phyloP scores from a whole-genome alignment of 2,113 vertebrate species.

The Indicator maculatus region DNA sequence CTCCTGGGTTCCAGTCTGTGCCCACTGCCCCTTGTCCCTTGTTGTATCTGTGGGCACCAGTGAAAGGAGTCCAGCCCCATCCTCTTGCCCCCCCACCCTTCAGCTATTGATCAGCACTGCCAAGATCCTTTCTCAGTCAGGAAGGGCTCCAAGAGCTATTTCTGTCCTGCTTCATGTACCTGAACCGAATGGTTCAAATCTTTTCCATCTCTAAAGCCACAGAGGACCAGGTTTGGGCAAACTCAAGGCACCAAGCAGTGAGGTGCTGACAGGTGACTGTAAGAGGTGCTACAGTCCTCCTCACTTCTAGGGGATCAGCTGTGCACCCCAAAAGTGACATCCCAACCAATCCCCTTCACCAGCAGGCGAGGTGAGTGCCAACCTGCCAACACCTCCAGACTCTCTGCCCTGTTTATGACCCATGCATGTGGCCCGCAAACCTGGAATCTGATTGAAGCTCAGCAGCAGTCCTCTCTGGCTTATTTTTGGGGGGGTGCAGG shows the following conservation, averaged over 20 bases:
- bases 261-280: neutral
- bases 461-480: neutral
- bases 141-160: no score
- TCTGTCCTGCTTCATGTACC: neutral
- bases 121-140: no score
- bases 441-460: neutral
- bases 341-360: neutral
- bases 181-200: neutral
- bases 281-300: neutral
- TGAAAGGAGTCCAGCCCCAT: no score
- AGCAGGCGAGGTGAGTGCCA: neutral
- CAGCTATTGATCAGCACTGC: no score
- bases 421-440: accelerated
- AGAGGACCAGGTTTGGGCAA: neutral
- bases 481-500: neutral
- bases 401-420: neutral
- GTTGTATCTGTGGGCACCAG: no score
- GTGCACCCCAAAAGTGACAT: neutral
- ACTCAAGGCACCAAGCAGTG: neutral
- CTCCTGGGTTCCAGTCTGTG: no score
- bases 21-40: no score
- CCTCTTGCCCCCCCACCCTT: no score
- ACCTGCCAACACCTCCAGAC: neutral
- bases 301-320: neutral
- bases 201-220: neutral